A percentile compares a stretch with the other conserved stretches of the same genome.
phyloP scores from a whole-genome alignment of 64 coral and sea anemone species.

The Stichodactyla mertensii region DNA sequence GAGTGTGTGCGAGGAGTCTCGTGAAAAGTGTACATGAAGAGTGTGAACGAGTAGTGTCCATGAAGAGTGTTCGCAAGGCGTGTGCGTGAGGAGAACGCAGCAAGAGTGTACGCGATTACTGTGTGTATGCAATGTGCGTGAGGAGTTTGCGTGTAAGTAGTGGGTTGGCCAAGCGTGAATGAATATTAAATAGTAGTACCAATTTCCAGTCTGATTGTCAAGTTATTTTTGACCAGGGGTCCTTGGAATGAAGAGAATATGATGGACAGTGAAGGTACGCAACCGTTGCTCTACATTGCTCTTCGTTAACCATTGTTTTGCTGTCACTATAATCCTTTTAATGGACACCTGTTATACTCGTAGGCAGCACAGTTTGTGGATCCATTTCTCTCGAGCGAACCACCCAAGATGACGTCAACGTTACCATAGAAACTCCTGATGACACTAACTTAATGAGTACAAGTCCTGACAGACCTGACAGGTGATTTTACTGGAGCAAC shows the following conservation, averaged over 20 bases:
- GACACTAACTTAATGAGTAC: neutral
- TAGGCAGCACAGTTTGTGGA: neutral
- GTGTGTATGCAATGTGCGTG: too few species aligned
- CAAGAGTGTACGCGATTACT: too few species aligned
- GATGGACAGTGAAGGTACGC: neutral
- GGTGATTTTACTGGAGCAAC: neutral
- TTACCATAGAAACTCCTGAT: neutral
- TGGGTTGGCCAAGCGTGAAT: too few species aligned
- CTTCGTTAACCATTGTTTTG: neutral
- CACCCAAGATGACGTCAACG: neutral
- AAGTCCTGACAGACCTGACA: neutral
- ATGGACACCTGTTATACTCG: neutral
- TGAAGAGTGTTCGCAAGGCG: too few species aligned
- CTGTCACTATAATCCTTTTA: neutral
- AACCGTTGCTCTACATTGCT: neutral
- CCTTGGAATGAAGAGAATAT: neutral
- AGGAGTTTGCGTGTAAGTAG: too few species aligned
- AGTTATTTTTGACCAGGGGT: neutral
- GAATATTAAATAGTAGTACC: too few species aligned
- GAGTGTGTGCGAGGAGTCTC: too few species aligned
- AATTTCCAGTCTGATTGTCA: too few species aligned
- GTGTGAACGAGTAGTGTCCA: too few species aligned
- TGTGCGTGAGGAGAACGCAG: too few species aligned
- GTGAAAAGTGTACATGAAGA: too few species aligned
- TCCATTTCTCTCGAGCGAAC: slow-evolving; percentile 14